Percentiles rank a stretch among this genome's conserved stretches.
Conservation (phyloP, 1,140 invertebrate species). For the Eumeta japonica region DNA sequence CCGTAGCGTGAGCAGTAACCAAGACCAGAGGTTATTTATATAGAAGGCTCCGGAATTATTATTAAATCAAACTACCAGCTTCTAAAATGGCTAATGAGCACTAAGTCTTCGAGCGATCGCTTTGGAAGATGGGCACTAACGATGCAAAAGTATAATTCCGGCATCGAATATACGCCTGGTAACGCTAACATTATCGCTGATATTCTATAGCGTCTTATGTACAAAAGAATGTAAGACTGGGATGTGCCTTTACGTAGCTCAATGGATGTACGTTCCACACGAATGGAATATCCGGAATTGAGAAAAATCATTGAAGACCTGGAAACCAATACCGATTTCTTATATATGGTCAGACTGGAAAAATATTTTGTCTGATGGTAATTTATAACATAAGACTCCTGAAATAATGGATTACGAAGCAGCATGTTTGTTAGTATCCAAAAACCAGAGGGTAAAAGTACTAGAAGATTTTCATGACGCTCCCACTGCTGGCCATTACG, state of each 20-base stretch:
- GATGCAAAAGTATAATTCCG: constrained; percentile 21
- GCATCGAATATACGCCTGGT: constrained; percentile 20
- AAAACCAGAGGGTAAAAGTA: constrained; percentile 10
- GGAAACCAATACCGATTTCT: no score
- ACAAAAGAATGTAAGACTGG: no score
- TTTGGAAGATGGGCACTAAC: constrained; percentile 24
- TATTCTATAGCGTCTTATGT: no score
- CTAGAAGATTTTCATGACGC: constrained; percentile 23
- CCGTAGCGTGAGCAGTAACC: constrained; percentile 44
- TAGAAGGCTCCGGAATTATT: constrained; percentile 33
- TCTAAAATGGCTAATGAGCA: constrained; percentile 43
- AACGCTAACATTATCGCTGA: constrained; percentile 27
- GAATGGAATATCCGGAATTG: no score
- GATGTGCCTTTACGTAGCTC: no score
- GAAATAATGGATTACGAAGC: constrained; percentile 8
- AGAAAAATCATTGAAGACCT: no score
- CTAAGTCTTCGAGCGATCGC: constrained; percentile 36
- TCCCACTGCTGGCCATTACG: constrained; percentile 21
- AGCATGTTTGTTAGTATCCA: constrained; percentile 19
- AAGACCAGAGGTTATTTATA: constrained; percentile 35
- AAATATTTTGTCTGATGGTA: no score
- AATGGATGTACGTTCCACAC: no score
- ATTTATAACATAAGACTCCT: no score
- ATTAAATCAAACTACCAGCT: constrained; percentile 44
- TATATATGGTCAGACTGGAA: no score